Percentiles rank a stretch among this genome's conserved stretches.
phyloP scores from a whole-genome alignment of 2,797 vertebrate species.

The Danio tinwini region DNA sequence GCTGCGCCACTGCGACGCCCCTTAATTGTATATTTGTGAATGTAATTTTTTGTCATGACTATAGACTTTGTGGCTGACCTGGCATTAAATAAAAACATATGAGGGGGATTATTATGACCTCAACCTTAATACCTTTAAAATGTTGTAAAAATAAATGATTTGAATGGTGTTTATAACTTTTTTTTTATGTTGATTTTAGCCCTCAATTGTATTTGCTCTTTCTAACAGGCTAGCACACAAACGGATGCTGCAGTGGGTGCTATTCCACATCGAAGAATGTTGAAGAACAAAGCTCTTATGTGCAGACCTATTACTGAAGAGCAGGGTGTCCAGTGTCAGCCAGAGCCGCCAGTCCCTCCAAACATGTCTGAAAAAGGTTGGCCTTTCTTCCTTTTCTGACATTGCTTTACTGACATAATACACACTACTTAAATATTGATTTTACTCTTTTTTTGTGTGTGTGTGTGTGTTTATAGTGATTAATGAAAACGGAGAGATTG shows the following conservation, averaged over 20 bases:
- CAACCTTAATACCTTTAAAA: too few species aligned
- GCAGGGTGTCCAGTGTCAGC: conserved; percentile 89
- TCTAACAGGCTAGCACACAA: conserved; percentile 91
- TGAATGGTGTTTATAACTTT: not conserved
- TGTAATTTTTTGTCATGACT: too few species aligned
- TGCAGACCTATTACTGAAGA: conserved; percentile 95
- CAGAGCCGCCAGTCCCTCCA: conserved; percentile 69
- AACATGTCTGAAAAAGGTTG: conserved; percentile 44
- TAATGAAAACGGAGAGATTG: conserved; percentile 72
- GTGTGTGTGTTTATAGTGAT: conserved; percentile 52
- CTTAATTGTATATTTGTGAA: too few species aligned
- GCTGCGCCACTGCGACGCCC: too few species aligned
- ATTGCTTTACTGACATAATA: not conserved
- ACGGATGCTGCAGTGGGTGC: conserved; percentile 83
- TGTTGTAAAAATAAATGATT: too few species aligned
- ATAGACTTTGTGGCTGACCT: too few species aligned
- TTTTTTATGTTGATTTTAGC: not conserved
- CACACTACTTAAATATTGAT: not conserved
- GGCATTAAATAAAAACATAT: too few species aligned
- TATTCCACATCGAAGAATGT: conserved; percentile 82
- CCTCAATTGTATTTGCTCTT: not conserved
- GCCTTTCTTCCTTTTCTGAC: not conserved
- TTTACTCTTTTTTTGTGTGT: not conserved
- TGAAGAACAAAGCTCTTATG: conserved; percentile 96
- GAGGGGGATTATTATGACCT: too few species aligned